Base-by-base conservation (phyloP, 2,888 invertebrate species). In the Crematogaster levior region DNA sequence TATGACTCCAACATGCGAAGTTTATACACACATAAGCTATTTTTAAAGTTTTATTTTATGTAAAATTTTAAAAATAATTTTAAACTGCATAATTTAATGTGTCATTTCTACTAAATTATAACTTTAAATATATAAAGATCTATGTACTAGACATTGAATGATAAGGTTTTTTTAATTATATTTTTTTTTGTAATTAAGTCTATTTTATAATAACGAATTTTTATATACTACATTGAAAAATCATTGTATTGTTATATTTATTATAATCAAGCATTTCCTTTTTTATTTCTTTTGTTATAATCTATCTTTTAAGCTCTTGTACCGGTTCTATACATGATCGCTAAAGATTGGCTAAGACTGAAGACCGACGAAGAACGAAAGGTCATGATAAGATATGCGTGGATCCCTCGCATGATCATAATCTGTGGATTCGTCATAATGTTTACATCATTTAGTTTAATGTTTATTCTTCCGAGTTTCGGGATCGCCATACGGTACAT, bases 381-480 rank as follows among this genome's bases (percentile, higher is more conserved):
- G 3, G 40, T 74, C 21, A 85, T 86, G 86, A 60, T 85, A 37
- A 84, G 27, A 68, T 82, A 82, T 12, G 85, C 84, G 5, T 74
- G 61, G 30, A 58, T 84, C 1, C 70, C 85, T 53, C 68, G 84
- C 43, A 80, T 80, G 9, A 74, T 86, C 24, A 84, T 75, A 61
- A 65, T 77, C 34, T 61, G 75, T 15, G 81, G 82, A 56, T 84
- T 81, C 18, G 27, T 65, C 30, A 40, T 77, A n/a, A 73, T 82
- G 53, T 27, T 70, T 4, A 37, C 58, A 24, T 72, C 83, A 0
- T 24, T 74, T 48, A 43, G 43, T 3, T 51, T 81, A 21, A 65
- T 84, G 27, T 58, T 83, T 40, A 56, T 70, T 15, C 82, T 83
- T 0, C 63, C 74, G 46, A 12, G 80, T 1, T 70, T 82, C 15